Conservation (phyloP, 2,888 invertebrate genomes). For the Trachelus iudaicus region DNA sequence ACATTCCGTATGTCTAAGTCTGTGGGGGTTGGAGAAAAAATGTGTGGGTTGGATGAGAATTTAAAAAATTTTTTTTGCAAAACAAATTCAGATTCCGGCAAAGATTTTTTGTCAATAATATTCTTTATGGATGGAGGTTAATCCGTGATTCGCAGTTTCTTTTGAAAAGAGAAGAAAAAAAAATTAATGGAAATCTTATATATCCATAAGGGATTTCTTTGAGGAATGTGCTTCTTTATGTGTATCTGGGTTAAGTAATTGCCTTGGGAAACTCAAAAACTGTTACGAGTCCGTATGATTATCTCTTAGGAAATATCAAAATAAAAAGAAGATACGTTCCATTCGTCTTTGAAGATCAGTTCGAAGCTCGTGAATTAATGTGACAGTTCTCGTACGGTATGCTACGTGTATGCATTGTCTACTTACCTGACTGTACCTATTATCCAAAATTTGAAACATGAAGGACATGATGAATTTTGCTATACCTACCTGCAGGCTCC, state of each 20-base stretch:
- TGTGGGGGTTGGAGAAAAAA: not conserved
- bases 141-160: not conserved
- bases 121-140: not conserved
- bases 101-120: not conserved
- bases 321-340: not conserved
- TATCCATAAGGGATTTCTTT: not conserved
- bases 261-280: not conserved
- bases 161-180: not conserved
- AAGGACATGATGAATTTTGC: not conserved
- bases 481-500: not conserved
- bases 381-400: too few species aligned
- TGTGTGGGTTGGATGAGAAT: not conserved
- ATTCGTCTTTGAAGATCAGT: too few species aligned
- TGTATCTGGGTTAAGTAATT: conserved; percentile 1
- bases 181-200: not conserved
- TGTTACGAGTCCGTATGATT: not conserved
- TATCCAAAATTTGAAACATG: not conserved
- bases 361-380: too few species aligned
- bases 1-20: too few species aligned
- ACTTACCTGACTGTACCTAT: not conserved
- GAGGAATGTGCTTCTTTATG: not conserved
- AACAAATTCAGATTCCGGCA: not conserved
- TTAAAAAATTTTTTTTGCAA: not conserved
- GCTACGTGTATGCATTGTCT: too few species aligned
- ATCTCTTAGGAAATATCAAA: not conserved